Conservation (phyloP, 2,797 vertebrate species). For the Lepus oiostolus region DNA sequence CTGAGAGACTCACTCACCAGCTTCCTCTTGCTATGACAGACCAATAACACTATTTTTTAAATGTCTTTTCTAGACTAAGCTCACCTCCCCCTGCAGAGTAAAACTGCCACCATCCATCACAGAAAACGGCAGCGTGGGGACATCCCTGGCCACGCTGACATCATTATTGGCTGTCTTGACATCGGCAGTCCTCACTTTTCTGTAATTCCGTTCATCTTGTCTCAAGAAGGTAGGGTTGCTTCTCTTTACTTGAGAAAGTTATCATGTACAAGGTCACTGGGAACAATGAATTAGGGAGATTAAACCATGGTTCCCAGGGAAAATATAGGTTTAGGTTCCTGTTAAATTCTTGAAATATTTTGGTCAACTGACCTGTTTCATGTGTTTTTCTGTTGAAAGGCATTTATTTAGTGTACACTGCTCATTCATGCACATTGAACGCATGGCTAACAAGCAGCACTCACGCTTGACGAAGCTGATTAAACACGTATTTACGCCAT, state of each 20-base stretch:
- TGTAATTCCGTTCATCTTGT: neutral
- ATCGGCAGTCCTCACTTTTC: neutral
- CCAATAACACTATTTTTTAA: neutral
- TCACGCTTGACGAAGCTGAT: neutral
- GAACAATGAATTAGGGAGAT: neutral
- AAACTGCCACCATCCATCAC: neutral
- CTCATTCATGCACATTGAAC: neutral
- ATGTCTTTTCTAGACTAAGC: neutral
- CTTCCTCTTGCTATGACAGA: neutral
- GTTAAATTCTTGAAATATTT: neutral
- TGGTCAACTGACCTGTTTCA: neutral
- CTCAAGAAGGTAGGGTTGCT: neutral
- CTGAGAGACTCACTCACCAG: neutral
- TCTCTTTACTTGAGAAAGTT: neutral
- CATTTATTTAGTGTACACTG: neutral
- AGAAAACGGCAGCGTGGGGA: neutral
- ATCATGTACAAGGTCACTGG: too few relatives aligned
- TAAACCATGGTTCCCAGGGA: neutral
- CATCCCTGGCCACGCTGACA: neutral
- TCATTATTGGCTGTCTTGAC: neutral
- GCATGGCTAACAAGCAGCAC: rapidly evolving
- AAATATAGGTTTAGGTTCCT: neutral
- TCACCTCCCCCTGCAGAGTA: neutral
- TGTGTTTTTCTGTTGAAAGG: neutral
- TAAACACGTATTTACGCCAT: neutral